Conservation (phyloP, 37 sponge, comb jelly and placozoan genomes). For the Mnemiopsis leidyi region DNA sequence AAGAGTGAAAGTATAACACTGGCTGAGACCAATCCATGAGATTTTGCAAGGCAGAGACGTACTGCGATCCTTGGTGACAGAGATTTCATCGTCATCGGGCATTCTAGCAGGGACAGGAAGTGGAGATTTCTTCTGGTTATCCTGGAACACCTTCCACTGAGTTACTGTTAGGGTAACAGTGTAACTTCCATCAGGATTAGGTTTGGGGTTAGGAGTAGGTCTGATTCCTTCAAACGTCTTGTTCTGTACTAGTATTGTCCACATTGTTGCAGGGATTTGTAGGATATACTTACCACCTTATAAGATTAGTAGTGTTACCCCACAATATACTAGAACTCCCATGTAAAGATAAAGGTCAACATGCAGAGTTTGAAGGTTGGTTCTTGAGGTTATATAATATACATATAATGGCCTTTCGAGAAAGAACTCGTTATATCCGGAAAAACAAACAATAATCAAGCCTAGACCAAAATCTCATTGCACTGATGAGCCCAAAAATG, state of each 20-base stretch:
- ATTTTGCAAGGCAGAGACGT: neutral
- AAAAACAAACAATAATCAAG: too few species aligned
- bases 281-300: constrained; percentile 38
- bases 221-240: constrained; percentile 2
- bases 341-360: too few species aligned
- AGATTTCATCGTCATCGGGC: neutral
- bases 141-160: constrained; percentile 12
- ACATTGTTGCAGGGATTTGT: neutral
- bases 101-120: neutral
- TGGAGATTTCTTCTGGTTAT: constrained; percentile 38
- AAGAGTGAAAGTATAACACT: too few species aligned
- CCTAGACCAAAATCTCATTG: too few species aligned
- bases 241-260: neutral
- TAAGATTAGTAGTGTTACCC: too few species aligned
- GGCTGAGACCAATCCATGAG: too few species aligned
- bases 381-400: too few species aligned
- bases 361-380: too few species aligned
- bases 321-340: too few species aligned
- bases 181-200: constrained; percentile 48
- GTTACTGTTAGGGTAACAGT: constrained; percentile 9
- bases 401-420: too few species aligned
- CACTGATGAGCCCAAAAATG: too few species aligned
- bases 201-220: neutral
- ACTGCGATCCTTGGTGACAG: neutral
- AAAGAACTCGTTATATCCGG: too few species aligned